Evolutionary conservation across 1,140 invertebrate species (phyloP).

Genomic region (Delia radicum): DNA sequence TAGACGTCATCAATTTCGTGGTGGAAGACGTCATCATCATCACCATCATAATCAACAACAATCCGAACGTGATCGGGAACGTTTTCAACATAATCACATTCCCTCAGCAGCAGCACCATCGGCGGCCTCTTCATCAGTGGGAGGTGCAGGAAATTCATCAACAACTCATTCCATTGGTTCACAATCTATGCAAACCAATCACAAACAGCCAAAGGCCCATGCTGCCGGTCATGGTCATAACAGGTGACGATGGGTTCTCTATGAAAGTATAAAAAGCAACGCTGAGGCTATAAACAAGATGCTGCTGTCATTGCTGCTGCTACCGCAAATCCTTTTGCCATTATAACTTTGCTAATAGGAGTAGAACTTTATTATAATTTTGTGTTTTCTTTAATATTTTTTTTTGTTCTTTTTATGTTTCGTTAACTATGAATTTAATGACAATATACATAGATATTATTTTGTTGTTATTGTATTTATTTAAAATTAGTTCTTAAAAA

Average conservation of each 20-base stretch:
- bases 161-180: conserved; percentile 16
- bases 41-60: conserved; percentile 43
- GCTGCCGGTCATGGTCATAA: conserved; percentile 40
- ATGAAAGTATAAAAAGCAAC: neutral
- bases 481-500: neutral
- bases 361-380: no score
- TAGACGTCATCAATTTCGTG: conserved; percentile 47
- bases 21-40: conserved; percentile 46
- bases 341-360: conserved; percentile 7
- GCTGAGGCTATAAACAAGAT: conserved; percentile 33
- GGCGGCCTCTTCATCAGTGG: neutral
- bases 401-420: neutral
- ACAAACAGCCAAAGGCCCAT: conserved; percentile 46
- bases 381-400: neutral
- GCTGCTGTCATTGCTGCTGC: conserved; percentile 17
- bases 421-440: neutral
- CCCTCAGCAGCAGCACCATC: neutral
- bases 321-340: neutral
- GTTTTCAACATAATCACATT: conserved; percentile 34
- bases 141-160: neutral
- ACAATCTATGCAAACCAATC: neutral
- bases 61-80: conserved; percentile 35
- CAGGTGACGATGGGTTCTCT: conserved; percentile 51
- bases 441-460: neutral
- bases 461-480: neutral